A percentile compares a stretch with the other conserved stretches of the same genome.
These are phyloP conservation scores for Scleropages formosus DNA, from an alignment of 2,797 vertebrate species.

Conservation along the genomic window DNA sequence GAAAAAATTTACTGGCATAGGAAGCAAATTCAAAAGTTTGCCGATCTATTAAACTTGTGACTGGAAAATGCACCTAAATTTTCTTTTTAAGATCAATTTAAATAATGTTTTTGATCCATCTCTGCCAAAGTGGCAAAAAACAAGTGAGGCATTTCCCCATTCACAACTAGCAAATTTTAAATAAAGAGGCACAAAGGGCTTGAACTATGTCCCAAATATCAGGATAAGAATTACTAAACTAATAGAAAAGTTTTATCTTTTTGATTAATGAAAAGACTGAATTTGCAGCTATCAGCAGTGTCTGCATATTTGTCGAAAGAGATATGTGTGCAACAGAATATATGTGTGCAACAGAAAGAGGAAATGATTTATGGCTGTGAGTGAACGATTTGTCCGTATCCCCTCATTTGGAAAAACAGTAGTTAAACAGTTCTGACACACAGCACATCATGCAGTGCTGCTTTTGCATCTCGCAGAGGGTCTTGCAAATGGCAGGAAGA, in stretches of 20 bases:
- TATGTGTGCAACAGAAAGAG: conserved; percentile 61
- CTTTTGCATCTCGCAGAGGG: conserved; percentile 61
- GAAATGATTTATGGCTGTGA: conserved; percentile 72
- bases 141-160: conserved; percentile 14
- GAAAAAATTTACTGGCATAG: too few relatives aligned
- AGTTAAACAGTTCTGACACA: conserved; percentile 80
- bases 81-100: neutral
- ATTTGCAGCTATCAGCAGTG: neutral
- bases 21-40: neutral
- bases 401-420: conserved; percentile 47
- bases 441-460: conserved; percentile 71
- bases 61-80: neutral
- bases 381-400: conserved; percentile 46
- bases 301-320: conserved; percentile 20
- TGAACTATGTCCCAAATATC: neutral
- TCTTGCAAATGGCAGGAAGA: conserved; percentile 81
- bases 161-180: conserved; percentile 36
- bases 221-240: conserved; percentile 10
- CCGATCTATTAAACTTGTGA: neutral
- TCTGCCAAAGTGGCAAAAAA: neutral
- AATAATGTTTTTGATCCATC: neutral
- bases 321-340: conserved; percentile 60
- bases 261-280: neutral
- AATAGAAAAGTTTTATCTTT: neutral
- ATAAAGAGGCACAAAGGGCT: conserved; percentile 22